phyloP scores from a whole-genome alignment of 2,888 invertebrate genomes.

The Pseudeuparius sepicola region DNA sequence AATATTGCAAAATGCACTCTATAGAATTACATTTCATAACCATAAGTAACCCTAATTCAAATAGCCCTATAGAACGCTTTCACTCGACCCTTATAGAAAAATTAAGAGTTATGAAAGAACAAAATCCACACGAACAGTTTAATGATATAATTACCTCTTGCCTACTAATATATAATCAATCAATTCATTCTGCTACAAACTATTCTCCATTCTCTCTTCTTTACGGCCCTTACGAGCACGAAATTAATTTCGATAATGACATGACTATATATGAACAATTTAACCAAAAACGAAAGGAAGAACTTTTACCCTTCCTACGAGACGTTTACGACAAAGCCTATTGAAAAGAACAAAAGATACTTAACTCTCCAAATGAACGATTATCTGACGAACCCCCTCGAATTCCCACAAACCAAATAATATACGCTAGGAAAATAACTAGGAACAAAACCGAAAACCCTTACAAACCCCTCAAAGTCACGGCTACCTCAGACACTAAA shows the following conservation, averaged over 20 bases:
- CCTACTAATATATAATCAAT: constrained; percentile 8
- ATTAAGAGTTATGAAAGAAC: constrained; percentile 10
- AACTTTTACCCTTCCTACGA: constrained; percentile 9
- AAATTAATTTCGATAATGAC: constrained; percentile 11
- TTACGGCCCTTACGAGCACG: constrained; percentile 11
- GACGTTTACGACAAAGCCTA: constrained; percentile 10
- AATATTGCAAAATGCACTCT: constrained; percentile 10
- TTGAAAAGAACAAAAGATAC: constrained; percentile 9
- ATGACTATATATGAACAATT: constrained; percentile 12
- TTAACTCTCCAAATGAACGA: constrained; percentile 12
- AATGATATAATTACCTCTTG: constrained; percentile 3
- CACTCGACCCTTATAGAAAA: constrained; percentile 12
- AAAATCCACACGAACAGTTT: constrained; percentile 6
- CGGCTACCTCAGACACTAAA: constrained; percentile 5
- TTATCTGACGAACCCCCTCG: constrained; percentile 9
- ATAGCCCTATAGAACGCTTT: constrained; percentile 14
- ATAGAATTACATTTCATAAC: too few species aligned
- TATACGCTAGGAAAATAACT: constrained; percentile 11
- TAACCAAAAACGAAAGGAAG: constrained; percentile 11
- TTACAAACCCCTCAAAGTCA: constrained; percentile 11
- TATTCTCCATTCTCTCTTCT: constrained; percentile 11
- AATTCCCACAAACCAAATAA: constrained; percentile 5
- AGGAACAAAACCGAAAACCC: constrained; percentile 8
- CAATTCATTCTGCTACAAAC: constrained; percentile 7
- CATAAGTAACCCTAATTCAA: too few species aligned